phyloP scores from a whole-genome alignment of 2,797 vertebrate species.

The Brachyalestes nurse region DNA sequence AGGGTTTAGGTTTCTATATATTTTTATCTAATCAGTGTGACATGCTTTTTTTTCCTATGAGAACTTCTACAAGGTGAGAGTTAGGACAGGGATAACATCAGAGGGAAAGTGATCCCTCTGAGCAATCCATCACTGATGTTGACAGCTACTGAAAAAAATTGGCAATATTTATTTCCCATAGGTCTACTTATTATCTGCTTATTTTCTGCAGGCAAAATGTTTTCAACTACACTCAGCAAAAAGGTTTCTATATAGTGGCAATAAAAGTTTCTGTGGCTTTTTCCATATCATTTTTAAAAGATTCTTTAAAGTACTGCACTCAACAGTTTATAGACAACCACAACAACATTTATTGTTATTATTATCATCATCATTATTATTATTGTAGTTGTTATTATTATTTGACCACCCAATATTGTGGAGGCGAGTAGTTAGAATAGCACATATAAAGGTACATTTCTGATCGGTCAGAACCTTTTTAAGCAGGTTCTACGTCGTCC shows the following conservation, averaged over 20 bases:
- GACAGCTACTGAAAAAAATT: background rate
- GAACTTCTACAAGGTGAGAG: background rate
- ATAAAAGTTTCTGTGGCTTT: background rate
- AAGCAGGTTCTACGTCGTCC: background rate
- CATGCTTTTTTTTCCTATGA: background rate
- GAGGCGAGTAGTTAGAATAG: no score
- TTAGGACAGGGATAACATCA: constrained; percentile 8
- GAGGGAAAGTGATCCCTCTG: constrained; percentile 15
- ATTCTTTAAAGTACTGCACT: no score
- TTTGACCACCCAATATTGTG: no score
- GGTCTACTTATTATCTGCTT: background rate
- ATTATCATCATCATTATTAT: no score
- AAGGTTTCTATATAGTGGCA: background rate
- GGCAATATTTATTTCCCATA: background rate
- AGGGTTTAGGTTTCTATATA: constrained; percentile 37
- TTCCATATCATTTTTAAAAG: no score
- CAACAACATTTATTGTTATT: no score
- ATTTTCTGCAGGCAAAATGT: background rate
- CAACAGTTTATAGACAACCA: no score
- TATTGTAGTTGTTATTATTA: no score
- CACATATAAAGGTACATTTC: no score
- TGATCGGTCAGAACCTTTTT: background rate
- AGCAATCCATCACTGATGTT: background rate
- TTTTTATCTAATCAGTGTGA: constrained; percentile 48
- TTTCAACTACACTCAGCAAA: background rate